These are phyloP conservation scores for Tragelaphus oryx DNA, from an alignment of 2,797 vertebrate genomes.

Conservation along the genomic window DNA sequence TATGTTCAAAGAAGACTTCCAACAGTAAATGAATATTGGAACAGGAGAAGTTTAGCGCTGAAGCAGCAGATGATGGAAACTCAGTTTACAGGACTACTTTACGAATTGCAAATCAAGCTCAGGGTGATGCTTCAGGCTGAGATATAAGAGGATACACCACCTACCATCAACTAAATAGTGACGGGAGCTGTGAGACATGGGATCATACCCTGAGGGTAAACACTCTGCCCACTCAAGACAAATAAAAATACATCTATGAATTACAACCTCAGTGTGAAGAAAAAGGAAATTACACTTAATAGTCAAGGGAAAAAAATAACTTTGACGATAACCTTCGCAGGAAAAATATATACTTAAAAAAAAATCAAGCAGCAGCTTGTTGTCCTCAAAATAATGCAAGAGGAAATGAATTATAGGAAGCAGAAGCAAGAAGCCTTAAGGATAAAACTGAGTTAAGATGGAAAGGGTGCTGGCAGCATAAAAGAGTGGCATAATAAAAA, in stretches of 20 bases:
- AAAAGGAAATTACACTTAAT: constrained; percentile 44
- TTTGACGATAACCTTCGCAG: constrained; percentile 51
- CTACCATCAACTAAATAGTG: constrained; percentile 47
- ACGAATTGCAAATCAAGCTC: constrained; percentile 65
- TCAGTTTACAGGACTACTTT: constrained; percentile 58
- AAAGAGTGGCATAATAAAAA: constrained; percentile 55
- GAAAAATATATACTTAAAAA: constrained; percentile 42
- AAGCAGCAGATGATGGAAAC: constrained; percentile 53
- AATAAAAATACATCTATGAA: constrained; percentile 58
- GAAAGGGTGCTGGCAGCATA: constrained; percentile 15
- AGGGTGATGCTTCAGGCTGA: constrained; percentile 42
- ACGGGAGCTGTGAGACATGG: neutral
- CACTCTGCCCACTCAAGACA: constrained; percentile 38
- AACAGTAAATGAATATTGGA: constrained; percentile 49
- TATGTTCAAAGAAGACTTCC: constrained; percentile 36
- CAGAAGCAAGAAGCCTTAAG: constrained; percentile 45
- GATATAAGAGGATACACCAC: constrained; percentile 54
- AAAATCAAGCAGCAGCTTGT: constrained; percentile 55
- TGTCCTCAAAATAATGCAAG: constrained; percentile 64
- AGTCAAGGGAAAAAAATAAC: constrained; percentile 24
- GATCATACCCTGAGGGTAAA: constrained; percentile 7
- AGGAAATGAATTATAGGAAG: constrained; percentile 63
- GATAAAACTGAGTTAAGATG: constrained; percentile 51
- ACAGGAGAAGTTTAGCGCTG: constrained; percentile 5
- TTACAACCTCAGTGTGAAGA: constrained; percentile 7